phyloP scores from a whole-genome alignment of 2,888 invertebrate genomes.

The Seira musarum region DNA sequence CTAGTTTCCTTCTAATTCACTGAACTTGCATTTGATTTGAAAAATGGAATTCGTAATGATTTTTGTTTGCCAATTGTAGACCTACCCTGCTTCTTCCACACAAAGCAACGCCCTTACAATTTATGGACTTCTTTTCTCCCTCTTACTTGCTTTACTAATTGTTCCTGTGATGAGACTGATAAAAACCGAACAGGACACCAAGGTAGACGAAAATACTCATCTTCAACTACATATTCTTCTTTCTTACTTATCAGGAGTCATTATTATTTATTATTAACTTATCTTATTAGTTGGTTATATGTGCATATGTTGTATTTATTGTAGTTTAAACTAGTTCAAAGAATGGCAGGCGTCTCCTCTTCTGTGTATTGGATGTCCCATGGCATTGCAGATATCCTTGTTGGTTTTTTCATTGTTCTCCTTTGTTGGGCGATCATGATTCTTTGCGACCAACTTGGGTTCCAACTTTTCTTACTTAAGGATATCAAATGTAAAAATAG shows the following conservation, averaged over 20 bases:
- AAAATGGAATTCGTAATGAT: background rate
- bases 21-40: background rate
- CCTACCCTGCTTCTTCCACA: constrained; percentile 31
- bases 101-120: constrained; percentile 44
- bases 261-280: background rate
- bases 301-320: too few relatives aligned
- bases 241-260: background rate
- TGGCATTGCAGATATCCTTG: constrained; percentile 27
- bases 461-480: constrained; percentile 17
- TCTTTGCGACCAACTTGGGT: constrained; percentile 26
- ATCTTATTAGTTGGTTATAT: too few relatives aligned
- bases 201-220: constrained; percentile 27
- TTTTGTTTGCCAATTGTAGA: constrained; percentile 22
- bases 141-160: constrained; percentile 48
- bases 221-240: background rate
- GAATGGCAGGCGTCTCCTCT: constrained; percentile 72
- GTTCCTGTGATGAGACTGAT: constrained; percentile 52
- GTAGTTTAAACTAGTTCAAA: constrained; percentile 69
- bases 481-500: constrained; percentile 31
- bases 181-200: constrained; percentile 31
- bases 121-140: constrained; percentile 45
- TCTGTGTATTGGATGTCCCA: constrained; percentile 72
- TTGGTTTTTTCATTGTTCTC: constrained; percentile 6
- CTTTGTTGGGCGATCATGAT: constrained; percentile 36
- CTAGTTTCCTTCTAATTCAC: background rate